A percentile compares a stretch with the other conserved stretches of the same genome.
Conservation (phyloP, 2,888 invertebrate species). For the Notodonta ziczac region DNA sequence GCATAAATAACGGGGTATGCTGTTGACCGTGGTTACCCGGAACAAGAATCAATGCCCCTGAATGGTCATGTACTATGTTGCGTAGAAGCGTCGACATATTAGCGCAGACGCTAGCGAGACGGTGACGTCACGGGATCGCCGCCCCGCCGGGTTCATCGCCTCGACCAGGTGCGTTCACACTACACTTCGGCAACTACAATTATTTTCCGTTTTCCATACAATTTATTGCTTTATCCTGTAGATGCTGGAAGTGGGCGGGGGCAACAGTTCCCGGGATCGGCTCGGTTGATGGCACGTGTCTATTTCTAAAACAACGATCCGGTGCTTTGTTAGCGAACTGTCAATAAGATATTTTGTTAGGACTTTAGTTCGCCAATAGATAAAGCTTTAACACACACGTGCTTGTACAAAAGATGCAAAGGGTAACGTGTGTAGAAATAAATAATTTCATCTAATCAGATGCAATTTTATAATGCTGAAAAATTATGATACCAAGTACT, state of each 20-base stretch:
- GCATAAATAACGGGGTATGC: slow-evolving; percentile 17
- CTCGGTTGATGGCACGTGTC: slow-evolving; percentile 11
- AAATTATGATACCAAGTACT: too few species aligned
- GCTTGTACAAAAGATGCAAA: too few species aligned
- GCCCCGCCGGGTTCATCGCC: slow-evolving; percentile 71
- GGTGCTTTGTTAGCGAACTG: background rate
- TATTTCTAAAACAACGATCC: slow-evolving; percentile 23
- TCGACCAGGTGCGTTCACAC: slow-evolving; percentile 74
- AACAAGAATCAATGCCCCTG: slow-evolving; percentile 45
- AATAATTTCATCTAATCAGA: too few species aligned
- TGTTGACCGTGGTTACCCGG: slow-evolving; percentile 35
- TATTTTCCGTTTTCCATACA: slow-evolving; percentile 54
- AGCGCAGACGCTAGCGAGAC: slow-evolving; percentile 64
- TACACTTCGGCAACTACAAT: slow-evolving; percentile 38
- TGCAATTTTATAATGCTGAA: too few species aligned
- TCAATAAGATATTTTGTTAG: too few species aligned
- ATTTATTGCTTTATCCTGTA: slow-evolving; percentile 36
- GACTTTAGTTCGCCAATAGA: too few species aligned
- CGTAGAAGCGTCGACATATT: slow-evolving; percentile 58
- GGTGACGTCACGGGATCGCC: slow-evolving; percentile 77
- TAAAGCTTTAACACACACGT: too few species aligned
- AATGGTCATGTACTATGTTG: slow-evolving; percentile 38
- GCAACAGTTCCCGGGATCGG: slow-evolving; percentile 14
- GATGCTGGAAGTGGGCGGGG: slow-evolving; percentile 15
- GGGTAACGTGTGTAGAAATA: too few species aligned